phyloP scores from a whole-genome alignment of 2,797 vertebrate genomes.

The Tauraco hartlaubi region DNA sequence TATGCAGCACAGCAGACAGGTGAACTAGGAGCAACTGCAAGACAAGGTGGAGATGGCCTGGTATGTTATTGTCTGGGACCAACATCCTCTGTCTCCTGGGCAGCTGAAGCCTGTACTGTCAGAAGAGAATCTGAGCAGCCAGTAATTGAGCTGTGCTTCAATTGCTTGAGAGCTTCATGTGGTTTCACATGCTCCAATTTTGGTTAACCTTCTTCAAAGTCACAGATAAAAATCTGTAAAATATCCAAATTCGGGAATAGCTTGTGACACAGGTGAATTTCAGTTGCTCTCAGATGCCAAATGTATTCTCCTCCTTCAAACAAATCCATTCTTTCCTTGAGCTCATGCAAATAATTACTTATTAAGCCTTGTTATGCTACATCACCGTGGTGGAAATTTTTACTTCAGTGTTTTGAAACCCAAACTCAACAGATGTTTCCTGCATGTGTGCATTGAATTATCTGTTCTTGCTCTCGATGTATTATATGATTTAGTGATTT shows the following conservation, averaged over 20 bases:
- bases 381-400: background rate
- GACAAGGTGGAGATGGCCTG: background rate
- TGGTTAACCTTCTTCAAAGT: background rate
- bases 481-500: background rate
- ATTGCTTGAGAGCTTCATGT: background rate
- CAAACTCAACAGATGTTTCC: slow-evolving; percentile 49
- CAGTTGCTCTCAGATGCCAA: slow-evolving; percentile 20
- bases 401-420: slow-evolving; percentile 5
- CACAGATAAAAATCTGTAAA: background rate
- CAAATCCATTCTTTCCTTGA: background rate
- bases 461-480: background rate
- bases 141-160: background rate
- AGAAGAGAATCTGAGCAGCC: background rate
- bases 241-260: background rate
- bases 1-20: background rate
- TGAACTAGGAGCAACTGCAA: background rate
- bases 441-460: slow-evolving; percentile 12
- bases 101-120: background rate
- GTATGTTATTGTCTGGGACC: background rate
- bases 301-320: slow-evolving; percentile 1
- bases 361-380: background rate
- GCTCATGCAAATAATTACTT: slow-evolving; percentile 30
- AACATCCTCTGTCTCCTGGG: background rate
- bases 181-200: background rate
- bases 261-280: slow-evolving; percentile 14